Percentiles rank a stretch among this genome's conserved stretches.
These are phyloP conservation scores for Labrus mixtus DNA, from an alignment of 2,113 vertebrate species.

Conservation along the genomic window DNA sequence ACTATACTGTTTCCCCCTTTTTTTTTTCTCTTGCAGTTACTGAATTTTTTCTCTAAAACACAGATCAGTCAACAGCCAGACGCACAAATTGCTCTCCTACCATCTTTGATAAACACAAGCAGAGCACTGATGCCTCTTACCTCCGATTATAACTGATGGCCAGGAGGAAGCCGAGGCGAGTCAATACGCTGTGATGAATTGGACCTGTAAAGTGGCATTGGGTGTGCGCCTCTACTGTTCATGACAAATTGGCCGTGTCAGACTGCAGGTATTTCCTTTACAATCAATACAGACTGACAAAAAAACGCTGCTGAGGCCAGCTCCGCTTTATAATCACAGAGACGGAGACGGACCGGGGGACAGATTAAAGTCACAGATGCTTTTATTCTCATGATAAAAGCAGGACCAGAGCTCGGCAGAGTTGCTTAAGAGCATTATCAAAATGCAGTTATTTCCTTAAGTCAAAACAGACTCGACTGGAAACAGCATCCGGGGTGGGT, in stretches of 20 bases:
- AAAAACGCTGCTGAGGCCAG: slow-evolving; percentile 29
- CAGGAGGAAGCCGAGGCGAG: slow-evolving; percentile 54
- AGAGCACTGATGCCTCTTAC: slow-evolving; percentile 25
- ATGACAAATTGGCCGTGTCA: slow-evolving; percentile 69
- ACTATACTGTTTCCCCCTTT: not conserved
- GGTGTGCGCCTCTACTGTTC: slow-evolving; percentile 53
- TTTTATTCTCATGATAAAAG: not conserved
- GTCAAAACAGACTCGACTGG: too few species aligned
- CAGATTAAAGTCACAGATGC: not conserved
- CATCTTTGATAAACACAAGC: slow-evolving; percentile 38
- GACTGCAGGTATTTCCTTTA: slow-evolving; percentile 57
- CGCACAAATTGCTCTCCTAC: slow-evolving; percentile 14
- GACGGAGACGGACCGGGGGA: not conserved
- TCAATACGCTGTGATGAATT: slow-evolving; percentile 73
- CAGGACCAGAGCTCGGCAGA: not conserved
- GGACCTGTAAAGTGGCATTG: slow-evolving; percentile 44
- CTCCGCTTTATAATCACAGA: slow-evolving; percentile 36
- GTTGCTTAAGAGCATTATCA: not conserved
- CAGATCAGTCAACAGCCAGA: slow-evolving; percentile 21
- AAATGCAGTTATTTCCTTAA: not conserved
- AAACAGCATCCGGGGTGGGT: too few species aligned
- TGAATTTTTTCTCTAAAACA: not conserved
- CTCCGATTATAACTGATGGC: slow-evolving; percentile 58
- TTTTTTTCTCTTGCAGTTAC: not conserved
- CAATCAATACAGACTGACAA: slow-evolving; percentile 67